Base-by-base conservation (phyloP, 2,888 invertebrate species). In the Tipula lateralis region DNA sequence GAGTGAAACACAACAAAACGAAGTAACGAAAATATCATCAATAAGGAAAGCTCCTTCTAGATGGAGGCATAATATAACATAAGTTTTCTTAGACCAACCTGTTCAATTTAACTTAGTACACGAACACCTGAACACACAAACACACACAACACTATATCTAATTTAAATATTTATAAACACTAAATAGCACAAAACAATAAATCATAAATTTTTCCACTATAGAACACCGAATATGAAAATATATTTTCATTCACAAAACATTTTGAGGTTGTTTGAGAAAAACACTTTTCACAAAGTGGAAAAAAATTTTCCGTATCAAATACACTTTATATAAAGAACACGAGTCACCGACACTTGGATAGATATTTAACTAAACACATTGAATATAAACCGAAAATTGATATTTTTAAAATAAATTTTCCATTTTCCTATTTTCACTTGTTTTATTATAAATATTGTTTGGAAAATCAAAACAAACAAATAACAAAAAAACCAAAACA, bases 401-500 rank as follows among this genome's bases (percentile, higher is more conserved):
- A 13, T 66, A 66, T 66, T 24, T 39, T 66, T 66, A 66, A 16
- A 24, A 66, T 24, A 24, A 66, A 24, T 66, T 66, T 24, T 66
- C 66, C 66, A 66, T 24, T 66, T 66, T 66, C 24, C 66, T 24
- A 9, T 66, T 66, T 50, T 50, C 16, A 16, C 44, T 16, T 50
- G 44, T n/a, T 50, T 66, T 66, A 9, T 66, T 50, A 24, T 66
- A 66, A 24, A 66, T 24, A 16, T 16, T 24, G 66, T 66, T 66
- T 66, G 66, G 66, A 66, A 66, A 66, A 66, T 66, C 66, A 66
- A 66, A 66, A 66, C 66, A 66, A 66, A 66, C 66, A 66, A 66
- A 9, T 13, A 32, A 32, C n/a, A 32, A 32, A 32, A 32, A 32
- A 44, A 44, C n/a, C 7, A 66, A 66, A 66, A 66, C 66, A 66